phyloP scores from a whole-genome alignment of 2,888 invertebrate species.

The Craniophora ligustri region DNA sequence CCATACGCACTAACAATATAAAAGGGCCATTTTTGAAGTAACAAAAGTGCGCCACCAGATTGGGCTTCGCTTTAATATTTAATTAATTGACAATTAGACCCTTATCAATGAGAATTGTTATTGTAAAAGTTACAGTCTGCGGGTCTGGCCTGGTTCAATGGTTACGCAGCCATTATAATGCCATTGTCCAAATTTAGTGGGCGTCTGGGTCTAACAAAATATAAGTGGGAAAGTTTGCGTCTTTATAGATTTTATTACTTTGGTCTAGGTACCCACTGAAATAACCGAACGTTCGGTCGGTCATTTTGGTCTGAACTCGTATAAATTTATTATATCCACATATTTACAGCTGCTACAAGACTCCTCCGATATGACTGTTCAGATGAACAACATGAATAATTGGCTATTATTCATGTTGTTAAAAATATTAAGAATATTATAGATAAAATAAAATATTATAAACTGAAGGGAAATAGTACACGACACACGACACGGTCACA shows the following conservation, averaged over 20 bases:
- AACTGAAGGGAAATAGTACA: no score
- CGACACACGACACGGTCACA: no score
- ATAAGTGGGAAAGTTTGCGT: background rate
- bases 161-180: slow-evolving; percentile 32
- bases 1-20: slow-evolving; percentile 39
- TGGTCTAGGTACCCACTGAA: background rate
- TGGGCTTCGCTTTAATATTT: slow-evolving; percentile 66
- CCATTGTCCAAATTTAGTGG: slow-evolving; percentile 14
- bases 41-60: slow-evolving; percentile 56
- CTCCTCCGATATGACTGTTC: no score
- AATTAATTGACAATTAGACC: slow-evolving; percentile 72
- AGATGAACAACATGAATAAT: no score
- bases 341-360: no score
- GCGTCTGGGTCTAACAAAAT: slow-evolving; percentile 9
- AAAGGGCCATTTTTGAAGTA: slow-evolving; percentile 54
- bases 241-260: slow-evolving; percentile 1
- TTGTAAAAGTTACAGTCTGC: slow-evolving; percentile 58
- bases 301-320: background rate
- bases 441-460: no score
- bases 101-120: slow-evolving; percentile 65
- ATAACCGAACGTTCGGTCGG: background rate
- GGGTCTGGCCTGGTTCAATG: slow-evolving; percentile 30
- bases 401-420: no score
- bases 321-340: background rate
- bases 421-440: no score